Percentiles rank a stretch among this genome's conserved stretches.
phyloP scores from a whole-genome alignment of 2,888 invertebrate genomes.

The Synanthedon vespiformis region DNA sequence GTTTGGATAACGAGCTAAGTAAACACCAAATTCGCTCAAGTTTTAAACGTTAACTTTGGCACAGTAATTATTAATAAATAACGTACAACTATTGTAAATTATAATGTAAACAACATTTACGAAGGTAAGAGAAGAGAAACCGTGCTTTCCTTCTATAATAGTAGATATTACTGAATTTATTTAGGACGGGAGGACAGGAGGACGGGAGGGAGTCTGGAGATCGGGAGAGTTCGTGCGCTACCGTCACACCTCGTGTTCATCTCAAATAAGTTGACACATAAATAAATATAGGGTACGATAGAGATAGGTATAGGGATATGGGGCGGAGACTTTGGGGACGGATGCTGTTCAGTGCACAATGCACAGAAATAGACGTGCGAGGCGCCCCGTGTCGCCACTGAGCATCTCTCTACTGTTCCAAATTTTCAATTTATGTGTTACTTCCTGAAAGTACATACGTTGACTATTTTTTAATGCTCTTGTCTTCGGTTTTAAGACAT shows the following conservation, averaged over 20 bases:
- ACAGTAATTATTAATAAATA: too few relatives aligned
- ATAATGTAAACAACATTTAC: too few relatives aligned
- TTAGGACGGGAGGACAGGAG: slow-evolving; percentile 36
- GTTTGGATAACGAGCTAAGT: too few relatives aligned
- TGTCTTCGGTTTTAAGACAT: background rate
- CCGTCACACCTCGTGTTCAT: slow-evolving; percentile 10
- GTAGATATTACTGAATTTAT: slow-evolving; percentile 28
- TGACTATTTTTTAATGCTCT: slow-evolving; percentile 3
- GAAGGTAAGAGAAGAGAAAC: slow-evolving; percentile 1
- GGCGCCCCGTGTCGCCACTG: slow-evolving; percentile 28
- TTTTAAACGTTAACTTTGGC: too few relatives aligned
- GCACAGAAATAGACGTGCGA: slow-evolving; percentile 47
- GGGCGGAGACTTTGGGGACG: slow-evolving; percentile 22
- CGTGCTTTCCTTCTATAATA: slow-evolving; percentile 21
- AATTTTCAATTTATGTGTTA: slow-evolving; percentile 48
- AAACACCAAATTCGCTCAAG: slow-evolving; percentile 4
- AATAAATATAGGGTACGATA: slow-evolving; percentile 18
- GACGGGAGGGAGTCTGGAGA: slow-evolving; percentile 18
- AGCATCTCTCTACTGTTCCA: slow-evolving; percentile 24
- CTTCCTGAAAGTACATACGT: slow-evolving; percentile 31
- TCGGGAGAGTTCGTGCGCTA: slow-evolving; percentile 38
- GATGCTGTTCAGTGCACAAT: slow-evolving; percentile 41
- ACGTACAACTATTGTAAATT: too few relatives aligned
- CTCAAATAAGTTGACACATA: slow-evolving; percentile 9
- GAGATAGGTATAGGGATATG: slow-evolving; percentile 20